These are phyloP conservation scores for Anseranas semipalmata DNA, from an alignment of 2,113 vertebrate genomes.

Conservation along the genomic window DNA sequence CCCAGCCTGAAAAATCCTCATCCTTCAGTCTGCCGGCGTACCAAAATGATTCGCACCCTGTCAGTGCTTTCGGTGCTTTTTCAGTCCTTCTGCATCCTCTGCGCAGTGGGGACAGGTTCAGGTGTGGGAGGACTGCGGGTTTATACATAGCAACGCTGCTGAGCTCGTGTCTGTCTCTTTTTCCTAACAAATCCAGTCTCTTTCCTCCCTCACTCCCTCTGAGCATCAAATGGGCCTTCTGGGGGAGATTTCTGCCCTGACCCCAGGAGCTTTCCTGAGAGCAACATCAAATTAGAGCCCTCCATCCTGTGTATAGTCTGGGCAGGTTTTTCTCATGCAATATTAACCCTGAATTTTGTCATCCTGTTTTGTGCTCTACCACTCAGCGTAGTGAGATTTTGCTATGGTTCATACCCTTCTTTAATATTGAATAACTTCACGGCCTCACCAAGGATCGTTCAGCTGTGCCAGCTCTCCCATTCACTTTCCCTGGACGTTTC, in stretches of 20 bases:
- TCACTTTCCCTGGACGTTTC: background rate
- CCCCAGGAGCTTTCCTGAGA: background rate
- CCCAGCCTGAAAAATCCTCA: background rate
- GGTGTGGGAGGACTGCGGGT: background rate
- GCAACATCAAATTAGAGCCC: background rate
- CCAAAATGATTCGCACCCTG: background rate
- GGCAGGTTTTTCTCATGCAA: background rate
- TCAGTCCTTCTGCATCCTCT: background rate
- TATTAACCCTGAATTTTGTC: background rate
- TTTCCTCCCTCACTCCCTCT: background rate
- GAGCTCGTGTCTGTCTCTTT: background rate
- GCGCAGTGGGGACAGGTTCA: background rate
- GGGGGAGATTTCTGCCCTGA: background rate
- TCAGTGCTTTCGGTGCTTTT: background rate
- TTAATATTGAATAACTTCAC: background rate
- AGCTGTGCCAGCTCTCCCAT: background rate
- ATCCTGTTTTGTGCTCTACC: accelerated
- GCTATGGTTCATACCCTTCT: background rate
- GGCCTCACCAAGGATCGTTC: background rate
- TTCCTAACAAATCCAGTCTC: background rate
- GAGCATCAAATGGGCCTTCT: background rate
- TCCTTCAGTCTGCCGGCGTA: background rate
- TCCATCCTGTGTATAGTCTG: too few species aligned
- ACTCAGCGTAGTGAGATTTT: background rate
- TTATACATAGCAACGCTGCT: background rate